These are phyloP conservation scores for Lepeophtheirus nordmannii DNA, from an alignment of 2,888 invertebrate species.

Conservation along the genomic window DNA sequence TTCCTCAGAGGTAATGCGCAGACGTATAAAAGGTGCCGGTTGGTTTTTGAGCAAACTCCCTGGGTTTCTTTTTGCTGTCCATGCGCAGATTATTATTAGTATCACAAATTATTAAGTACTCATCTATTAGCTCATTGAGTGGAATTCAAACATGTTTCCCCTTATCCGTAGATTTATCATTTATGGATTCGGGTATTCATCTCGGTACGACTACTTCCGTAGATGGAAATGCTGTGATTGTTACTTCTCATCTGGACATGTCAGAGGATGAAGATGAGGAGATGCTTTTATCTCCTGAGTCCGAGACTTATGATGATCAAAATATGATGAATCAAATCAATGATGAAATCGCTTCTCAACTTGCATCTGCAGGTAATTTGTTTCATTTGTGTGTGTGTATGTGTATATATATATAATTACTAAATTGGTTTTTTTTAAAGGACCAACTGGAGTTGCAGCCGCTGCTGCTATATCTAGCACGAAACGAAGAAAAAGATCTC, in stretches of 20 bases:
- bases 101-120: neutral
- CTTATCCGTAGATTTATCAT: too few species aligned
- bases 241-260: neutral
- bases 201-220: too few species aligned
- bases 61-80: neutral
- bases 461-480: conserved; percentile 91
- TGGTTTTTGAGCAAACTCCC: neutral
- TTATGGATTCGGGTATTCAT: too few species aligned
- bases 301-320: conserved; percentile 48
- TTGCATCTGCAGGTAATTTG: conserved; percentile 72
- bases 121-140: too few species aligned
- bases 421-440: conserved; percentile 36
- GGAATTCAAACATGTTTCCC: too few species aligned
- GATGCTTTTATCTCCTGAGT: conserved; percentile 49
- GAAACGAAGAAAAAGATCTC: conserved; percentile 82
- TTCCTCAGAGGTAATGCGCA: neutral
- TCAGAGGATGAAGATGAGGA: conserved; percentile 56
- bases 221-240: neutral
- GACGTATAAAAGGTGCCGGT: neutral
- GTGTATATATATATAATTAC: conserved; percentile 21
- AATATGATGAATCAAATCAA: conserved; percentile 59
- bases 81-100: neutral
- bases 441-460: conserved; percentile 87
- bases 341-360: conserved; percentile 89
- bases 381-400: neutral